Evolutionary conservation across 2,113 vertebrate species (phyloP).

Genomic region (Tauraco erythrolophus): DNA sequence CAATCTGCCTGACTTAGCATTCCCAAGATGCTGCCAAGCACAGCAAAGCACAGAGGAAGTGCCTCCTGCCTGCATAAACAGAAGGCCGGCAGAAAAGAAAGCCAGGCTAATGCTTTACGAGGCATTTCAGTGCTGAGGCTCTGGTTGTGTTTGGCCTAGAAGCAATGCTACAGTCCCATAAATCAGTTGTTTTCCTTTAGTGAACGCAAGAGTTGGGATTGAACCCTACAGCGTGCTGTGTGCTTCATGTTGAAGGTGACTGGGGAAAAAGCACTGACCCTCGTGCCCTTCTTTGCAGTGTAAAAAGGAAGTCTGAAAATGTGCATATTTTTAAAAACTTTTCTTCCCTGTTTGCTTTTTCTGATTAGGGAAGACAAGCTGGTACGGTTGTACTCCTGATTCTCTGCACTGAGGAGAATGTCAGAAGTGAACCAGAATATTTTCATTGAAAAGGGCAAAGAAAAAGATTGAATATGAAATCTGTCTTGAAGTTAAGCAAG

Average conservation of each 20-base stretch:
- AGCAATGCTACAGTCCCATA: not conserved
- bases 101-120: not conserved
- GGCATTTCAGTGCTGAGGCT: not conserved
- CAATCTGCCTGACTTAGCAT: slow-evolving; percentile 44
- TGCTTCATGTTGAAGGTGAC: not conserved
- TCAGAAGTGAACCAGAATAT: not conserved
- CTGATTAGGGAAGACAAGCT: not conserved
- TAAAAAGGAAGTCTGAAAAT: not conserved
- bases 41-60: slow-evolving; percentile 35
- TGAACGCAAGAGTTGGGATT: not conserved
- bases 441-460: not conserved
- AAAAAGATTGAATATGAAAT: not conserved
- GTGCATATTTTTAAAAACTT: not conserved
- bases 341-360: not conserved
- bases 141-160: not conserved
- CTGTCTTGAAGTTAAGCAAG: not conserved
- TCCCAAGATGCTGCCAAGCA: slow-evolving; percentile 52
- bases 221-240: not conserved
- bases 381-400: not conserved
- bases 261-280: not conserved
- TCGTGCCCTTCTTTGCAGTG: not conserved
- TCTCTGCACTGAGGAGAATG: not conserved
- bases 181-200: not conserved
- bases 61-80: slow-evolving; percentile 32
- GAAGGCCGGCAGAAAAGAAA: not conserved